A percentile compares a stretch with the other conserved stretches of the same genome.
phyloP scores from a whole-genome alignment of 2,888 invertebrate species.

The Scelioninae gen. 1 region DNA sequence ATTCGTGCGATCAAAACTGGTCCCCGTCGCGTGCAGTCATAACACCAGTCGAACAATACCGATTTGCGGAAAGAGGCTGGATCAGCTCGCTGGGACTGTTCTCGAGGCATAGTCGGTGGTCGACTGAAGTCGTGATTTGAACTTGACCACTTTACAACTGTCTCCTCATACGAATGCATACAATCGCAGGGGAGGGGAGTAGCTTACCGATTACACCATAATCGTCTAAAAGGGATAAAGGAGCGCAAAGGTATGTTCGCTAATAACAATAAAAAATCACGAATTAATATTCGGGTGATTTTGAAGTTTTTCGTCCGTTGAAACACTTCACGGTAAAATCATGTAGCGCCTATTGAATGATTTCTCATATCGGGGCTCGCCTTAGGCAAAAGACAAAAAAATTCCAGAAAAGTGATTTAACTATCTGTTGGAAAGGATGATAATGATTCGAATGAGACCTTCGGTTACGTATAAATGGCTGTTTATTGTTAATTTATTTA shows the following conservation, averaged over 20 bases:
- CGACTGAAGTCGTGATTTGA: constrained; percentile 80
- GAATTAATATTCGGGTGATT: constrained; percentile 26
- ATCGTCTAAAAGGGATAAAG: constrained; percentile 39
- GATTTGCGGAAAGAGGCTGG: constrained; percentile 50
- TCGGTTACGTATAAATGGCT: not conserved
- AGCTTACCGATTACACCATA: constrained; percentile 60
- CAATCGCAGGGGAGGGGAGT: constrained; percentile 47
- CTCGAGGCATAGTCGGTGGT: constrained; percentile 76
- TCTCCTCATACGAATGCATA: constrained; percentile 53
- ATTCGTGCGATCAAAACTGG: constrained; percentile 8
- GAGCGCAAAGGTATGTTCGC: no score
- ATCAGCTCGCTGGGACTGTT: constrained; percentile 68
- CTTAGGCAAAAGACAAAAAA: constrained; percentile 10
- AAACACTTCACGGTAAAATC: no score
- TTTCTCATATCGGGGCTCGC: constrained; percentile 4
- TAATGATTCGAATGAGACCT: constrained; percentile 30
- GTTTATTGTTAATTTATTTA: constrained; percentile 46
- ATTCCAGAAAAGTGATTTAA: constrained; percentile 36
- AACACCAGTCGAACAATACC: constrained; percentile 25
- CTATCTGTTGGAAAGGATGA: constrained; percentile 23
- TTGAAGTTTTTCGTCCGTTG: no score
- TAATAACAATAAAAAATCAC: constrained; percentile 1
- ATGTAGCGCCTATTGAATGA: constrained; percentile 6
- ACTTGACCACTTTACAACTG: constrained; percentile 77
- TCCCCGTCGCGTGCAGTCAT: constrained; percentile 20